Conservation (phyloP, 2,113 vertebrate species). For the Glaucomys volans region DNA sequence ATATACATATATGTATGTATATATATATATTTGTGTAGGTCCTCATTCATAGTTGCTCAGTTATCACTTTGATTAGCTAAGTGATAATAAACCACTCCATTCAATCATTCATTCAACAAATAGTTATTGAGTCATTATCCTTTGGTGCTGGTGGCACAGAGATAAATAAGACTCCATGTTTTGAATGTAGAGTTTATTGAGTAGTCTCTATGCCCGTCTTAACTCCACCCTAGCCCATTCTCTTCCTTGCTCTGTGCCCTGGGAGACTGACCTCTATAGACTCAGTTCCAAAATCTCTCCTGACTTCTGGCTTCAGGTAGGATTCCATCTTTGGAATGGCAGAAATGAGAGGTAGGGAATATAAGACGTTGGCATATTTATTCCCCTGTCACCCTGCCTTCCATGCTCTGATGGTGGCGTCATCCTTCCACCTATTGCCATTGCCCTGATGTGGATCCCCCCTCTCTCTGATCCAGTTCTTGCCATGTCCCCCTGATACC, state of each 20-base stretch:
- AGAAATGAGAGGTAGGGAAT: background rate
- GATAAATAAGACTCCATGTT: background rate
- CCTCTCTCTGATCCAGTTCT: background rate
- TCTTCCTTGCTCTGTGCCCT: background rate
- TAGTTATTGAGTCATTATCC: background rate
- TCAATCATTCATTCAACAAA: conserved; percentile 1
- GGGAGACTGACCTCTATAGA: background rate
- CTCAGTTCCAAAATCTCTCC: background rate
- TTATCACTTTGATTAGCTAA: conserved; percentile 12
- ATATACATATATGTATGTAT: too few relatives aligned
- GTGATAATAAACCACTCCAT: background rate
- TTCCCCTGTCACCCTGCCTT: background rate
- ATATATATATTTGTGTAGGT: background rate
- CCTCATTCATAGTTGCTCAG: conserved; percentile 1
- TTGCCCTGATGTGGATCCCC: background rate
- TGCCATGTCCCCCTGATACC: background rate
- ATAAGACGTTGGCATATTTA: background rate
- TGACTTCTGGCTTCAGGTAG: background rate
- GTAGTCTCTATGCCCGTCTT: background rate
- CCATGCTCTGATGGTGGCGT: background rate
- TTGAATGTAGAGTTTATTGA: background rate
- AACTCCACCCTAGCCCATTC: background rate
- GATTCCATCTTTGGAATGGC: background rate
- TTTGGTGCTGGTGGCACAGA: background rate
- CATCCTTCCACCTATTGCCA: background rate